Base-by-base conservation (phyloP, 2,888 invertebrate species). In the Cryptocephalus moraei region DNA sequence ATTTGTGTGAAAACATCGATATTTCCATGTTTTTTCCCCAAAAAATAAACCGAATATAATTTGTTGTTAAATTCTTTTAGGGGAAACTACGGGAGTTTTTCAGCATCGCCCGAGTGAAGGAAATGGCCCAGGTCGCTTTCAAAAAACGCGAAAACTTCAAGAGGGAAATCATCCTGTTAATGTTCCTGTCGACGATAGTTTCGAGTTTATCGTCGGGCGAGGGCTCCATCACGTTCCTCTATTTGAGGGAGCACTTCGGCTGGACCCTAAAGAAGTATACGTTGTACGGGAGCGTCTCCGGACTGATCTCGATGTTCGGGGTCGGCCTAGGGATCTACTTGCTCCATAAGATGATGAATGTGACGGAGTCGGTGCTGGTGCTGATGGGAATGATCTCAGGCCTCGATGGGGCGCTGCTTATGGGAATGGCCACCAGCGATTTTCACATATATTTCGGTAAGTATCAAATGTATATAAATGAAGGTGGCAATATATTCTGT, bases 201-300 rank as follows among this genome's bases (percentile, higher is more conserved):
- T 61, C 59, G 14, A 63, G 73, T 46, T 59, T 69, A 9, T 50
- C 72, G 4, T 71, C 73, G 51, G 80, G 80, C n/a, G 65, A 74
- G 22, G 48, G 65, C 11, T 59, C 68, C 9, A 70, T 85, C n/a
- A 74, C 76, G 42, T 86, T 79, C 60, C 59, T 83, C 55, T 86
- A 82, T 57, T 66, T 79, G 8, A 75, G 81, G 50, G 73, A 77
- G 34, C 78, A 79, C 58, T 77, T 87, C 39, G 72, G 77, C 13
- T 87, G 86, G 86, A 73, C 78, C 11, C 69, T 84, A 33, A 68
- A 74, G 44, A 73, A 80, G 32, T 84, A 74, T 56, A 82, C 81
- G 0, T 66, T 72, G 33, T 85, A 73, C 62, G 73, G 74, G 11
- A 78, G 79, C 1, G 62, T 72, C 0, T 70, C 67, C 43, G 75